Evolutionary conservation across 2,797 vertebrate genomes (phyloP).

Genomic region (Pangasius krempfi): DNA sequence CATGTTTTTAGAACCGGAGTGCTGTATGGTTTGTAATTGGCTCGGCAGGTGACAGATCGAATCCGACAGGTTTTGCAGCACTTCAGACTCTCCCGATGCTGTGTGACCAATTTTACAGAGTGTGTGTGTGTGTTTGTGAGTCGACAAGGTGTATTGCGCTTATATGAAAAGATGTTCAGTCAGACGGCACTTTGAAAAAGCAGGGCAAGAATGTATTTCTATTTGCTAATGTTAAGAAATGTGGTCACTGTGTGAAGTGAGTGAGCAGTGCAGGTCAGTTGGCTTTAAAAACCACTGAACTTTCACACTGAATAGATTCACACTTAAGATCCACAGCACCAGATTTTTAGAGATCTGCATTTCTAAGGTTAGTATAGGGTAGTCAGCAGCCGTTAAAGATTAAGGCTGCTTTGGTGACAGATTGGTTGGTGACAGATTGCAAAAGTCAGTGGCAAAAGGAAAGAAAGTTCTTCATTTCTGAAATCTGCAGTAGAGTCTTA

Average conservation of each 20-base stretch:
- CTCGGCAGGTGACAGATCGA: slow-evolving; percentile 42
- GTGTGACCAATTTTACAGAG: slow-evolving; percentile 37
- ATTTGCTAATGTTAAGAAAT: background rate
- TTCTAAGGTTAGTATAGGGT: background rate
- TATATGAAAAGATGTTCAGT: slow-evolving; percentile 8
- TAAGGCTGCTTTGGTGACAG: background rate
- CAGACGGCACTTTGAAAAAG: slow-evolving; percentile 4
- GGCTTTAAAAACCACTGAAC: background rate
- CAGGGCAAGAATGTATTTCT: background rate
- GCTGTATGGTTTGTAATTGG: slow-evolving; percentile 37
- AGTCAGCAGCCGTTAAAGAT: background rate
- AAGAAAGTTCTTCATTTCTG: slow-evolving; percentile 5
- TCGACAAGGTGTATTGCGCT: slow-evolving; percentile 4
- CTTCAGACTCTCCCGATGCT: slow-evolving; percentile 41
- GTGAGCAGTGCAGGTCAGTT: background rate
- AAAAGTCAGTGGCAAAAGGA: background rate
- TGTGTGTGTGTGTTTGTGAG: slow-evolving; percentile 11
- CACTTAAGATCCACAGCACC: background rate
- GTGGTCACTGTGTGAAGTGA: background rate
- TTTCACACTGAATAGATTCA: background rate
- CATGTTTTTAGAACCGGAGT: slow-evolving; percentile 59
- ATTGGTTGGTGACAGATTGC: slow-evolving; percentile 17
- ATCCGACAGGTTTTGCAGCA: slow-evolving; percentile 60
- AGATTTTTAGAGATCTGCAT: background rate
- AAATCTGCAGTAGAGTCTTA: background rate